Evolutionary conservation across 2,888 invertebrate species (phyloP).

Genomic region (Parascotia fuliginaria): DNA sequence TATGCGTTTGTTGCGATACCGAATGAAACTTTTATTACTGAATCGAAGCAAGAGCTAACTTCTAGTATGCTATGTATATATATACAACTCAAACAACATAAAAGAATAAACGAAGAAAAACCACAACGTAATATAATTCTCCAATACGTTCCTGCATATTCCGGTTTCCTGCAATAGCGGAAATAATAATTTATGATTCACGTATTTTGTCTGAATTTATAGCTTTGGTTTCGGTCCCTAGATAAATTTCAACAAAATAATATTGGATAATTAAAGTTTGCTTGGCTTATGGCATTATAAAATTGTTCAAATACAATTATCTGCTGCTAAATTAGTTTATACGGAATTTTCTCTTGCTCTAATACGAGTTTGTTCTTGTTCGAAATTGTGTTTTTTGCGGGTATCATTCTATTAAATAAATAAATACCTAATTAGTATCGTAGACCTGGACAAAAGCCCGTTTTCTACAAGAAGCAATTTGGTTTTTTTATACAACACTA

Average conservation of each 20-base stretch:
- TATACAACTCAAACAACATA: too few species aligned
- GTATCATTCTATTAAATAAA: not conserved
- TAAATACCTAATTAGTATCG: too few species aligned
- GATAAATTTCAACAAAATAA: conserved; percentile 25
- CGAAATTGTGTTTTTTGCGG: not conserved
- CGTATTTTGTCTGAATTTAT: conserved; percentile 34
- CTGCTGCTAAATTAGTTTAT: not conserved
- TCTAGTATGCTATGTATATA: too few species aligned
- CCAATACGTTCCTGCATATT: conserved; percentile 12
- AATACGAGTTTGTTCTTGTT: not conserved
- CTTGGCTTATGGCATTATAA: conserved; percentile 5
- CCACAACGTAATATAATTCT: not conserved
- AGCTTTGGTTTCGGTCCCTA: conserved; percentile 19
- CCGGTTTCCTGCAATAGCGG: conserved; percentile 27
- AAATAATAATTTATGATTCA: conserved; percentile 42
- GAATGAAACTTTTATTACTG: too few species aligned
- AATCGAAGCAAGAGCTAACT: too few species aligned
- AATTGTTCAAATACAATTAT: conserved; percentile 9
- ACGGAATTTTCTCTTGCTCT: not conserved
- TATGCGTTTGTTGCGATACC: too few species aligned
- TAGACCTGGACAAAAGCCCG: too few species aligned
- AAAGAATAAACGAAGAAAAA: not conserved
- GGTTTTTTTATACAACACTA: not conserved
- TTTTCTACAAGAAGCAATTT: too few species aligned
- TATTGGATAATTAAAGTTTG: conserved; percentile 14